phyloP scores from a whole-genome alignment of 2,113 vertebrate species.

The Cyrtonyx montezumae region DNA sequence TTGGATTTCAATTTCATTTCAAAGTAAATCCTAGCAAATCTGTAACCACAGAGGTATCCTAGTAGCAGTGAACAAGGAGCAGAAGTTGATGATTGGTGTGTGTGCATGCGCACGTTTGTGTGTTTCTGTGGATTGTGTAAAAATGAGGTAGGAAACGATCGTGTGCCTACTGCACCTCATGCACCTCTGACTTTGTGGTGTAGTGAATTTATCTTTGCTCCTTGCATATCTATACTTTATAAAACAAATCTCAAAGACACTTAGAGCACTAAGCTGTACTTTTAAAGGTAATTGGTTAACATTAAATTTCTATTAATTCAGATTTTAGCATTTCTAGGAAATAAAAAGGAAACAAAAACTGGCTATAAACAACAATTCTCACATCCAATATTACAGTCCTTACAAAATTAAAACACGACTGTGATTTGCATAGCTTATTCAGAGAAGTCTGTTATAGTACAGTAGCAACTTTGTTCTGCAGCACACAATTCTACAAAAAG shows the following conservation, averaged over 20 bases:
- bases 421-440: not conserved
- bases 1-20: not conserved
- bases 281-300: not conserved
- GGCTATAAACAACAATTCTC: not conserved
- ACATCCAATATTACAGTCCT: not conserved
- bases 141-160: not conserved
- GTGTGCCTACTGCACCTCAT: rapidly evolving
- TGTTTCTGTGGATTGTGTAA: not conserved
- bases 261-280: not conserved
- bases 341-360: not conserved
- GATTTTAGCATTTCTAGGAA: not conserved
- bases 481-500: not conserved
- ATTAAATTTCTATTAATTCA: not conserved
- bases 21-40: not conserved
- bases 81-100: not conserved
- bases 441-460: not conserved
- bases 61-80: not conserved
- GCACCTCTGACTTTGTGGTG: not conserved
- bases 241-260: not conserved
- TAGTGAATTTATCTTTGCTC: not conserved
- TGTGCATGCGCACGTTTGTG: not conserved
- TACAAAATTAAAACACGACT: not conserved
- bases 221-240: not conserved
- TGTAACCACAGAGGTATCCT: not conserved
- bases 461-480: not conserved